Evolutionary conservation across 2,888 invertebrate species (phyloP).

Genomic region (Margaritifera margaritifera): DNA sequence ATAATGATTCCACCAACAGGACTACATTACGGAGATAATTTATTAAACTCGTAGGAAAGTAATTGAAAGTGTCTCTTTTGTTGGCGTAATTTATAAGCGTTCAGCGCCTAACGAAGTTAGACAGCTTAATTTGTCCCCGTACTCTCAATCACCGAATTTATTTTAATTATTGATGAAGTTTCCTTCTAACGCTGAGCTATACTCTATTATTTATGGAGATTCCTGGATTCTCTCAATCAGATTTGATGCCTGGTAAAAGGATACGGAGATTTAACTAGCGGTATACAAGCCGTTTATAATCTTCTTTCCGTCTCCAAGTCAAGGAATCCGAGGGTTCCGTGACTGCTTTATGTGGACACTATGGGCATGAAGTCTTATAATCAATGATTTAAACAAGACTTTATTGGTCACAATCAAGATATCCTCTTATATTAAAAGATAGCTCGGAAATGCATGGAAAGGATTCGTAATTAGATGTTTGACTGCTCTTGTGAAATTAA

Average conservation of each 20-base stretch:
- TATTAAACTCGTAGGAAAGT: constrained; percentile 57
- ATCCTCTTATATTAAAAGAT: no score
- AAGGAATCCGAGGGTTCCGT: no score
- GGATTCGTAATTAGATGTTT: no score
- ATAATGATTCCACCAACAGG: constrained; percentile 54
- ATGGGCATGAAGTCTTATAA: no score
- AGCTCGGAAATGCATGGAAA: no score
- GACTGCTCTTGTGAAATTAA: no score
- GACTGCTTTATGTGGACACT: no score
- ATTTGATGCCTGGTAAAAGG: neutral
- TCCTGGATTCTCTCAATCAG: constrained; percentile 3
- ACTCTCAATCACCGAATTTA: constrained; percentile 52
- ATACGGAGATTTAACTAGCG: no score
- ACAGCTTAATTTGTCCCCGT: constrained; percentile 53
- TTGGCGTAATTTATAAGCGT: constrained; percentile 59
- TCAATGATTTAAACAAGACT: no score
- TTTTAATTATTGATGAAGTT: constrained; percentile 54
- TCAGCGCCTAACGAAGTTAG: constrained; percentile 49
- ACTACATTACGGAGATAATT: constrained; percentile 53
- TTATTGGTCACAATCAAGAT: no score
- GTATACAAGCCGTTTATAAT: no score
- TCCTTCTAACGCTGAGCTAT: constrained; percentile 11
- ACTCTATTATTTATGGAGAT: constrained; percentile 1
- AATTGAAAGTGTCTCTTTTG: constrained; percentile 62
- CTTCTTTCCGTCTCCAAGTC: no score